These are phyloP conservation scores for Peromyscus nudipes DNA, from an alignment of 2,797 vertebrate genomes.

Conservation along the genomic window DNA sequence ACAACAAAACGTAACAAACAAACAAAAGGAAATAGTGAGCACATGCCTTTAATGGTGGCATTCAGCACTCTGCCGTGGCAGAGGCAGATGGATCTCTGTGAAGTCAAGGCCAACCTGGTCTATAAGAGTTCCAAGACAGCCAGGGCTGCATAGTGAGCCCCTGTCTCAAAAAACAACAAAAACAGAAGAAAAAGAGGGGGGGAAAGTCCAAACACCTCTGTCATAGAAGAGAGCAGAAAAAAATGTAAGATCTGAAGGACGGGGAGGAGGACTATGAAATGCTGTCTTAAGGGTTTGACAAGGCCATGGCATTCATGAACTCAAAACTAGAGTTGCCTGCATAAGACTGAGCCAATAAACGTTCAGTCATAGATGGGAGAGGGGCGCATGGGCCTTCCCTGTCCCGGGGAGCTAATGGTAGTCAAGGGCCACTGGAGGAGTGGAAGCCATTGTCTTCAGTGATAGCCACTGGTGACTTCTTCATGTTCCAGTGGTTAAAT, in stretches of 20 bases:
- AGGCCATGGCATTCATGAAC: neutral
- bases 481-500: neutral
- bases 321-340: neutral
- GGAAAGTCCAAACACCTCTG: neutral
- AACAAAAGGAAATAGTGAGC: neutral
- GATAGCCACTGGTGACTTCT: neutral
- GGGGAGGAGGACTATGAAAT: neutral
- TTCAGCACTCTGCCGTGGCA: neutral
- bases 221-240: neutral
- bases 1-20: neutral
- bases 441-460: neutral
- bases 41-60: neutral
- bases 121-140: neutral
- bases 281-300: neutral
- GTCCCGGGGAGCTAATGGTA: neutral
- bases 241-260: neutral
- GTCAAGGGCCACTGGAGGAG: neutral
- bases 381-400: neutral
- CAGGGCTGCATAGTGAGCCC: neutral
- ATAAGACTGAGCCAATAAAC: neutral
- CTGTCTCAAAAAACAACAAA: neutral
- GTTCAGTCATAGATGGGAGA: neutral
- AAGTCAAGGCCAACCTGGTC: neutral
- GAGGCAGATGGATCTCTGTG: neutral
- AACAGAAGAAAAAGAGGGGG: neutral